phyloP scores from a whole-genome alignment of 92 coral and sea anemone genomes.

The Parazoanthus darwini region DNA sequence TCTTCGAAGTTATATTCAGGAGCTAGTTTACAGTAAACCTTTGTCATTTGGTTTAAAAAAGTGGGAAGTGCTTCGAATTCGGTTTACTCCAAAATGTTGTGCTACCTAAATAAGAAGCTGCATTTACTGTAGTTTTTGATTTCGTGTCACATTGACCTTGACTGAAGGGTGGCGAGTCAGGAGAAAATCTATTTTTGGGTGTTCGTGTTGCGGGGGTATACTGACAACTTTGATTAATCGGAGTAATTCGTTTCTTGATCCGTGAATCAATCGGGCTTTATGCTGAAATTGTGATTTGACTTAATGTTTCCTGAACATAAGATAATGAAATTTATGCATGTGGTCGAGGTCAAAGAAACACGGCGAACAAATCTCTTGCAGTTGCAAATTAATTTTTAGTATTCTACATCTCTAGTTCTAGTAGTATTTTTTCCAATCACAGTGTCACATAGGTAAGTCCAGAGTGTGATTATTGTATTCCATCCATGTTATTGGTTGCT shows the following conservation, averaged over 20 bases:
- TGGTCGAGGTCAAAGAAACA: not conserved
- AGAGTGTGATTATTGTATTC: not conserved
- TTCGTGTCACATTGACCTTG: conserved; percentile 36
- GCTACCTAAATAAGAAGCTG: not conserved
- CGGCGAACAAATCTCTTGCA: not conserved
- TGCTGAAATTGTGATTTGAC: not conserved
- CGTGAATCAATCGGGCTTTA: not conserved
- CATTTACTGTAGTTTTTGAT: not conserved
- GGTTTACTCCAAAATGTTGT: not conserved
- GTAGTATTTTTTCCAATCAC: not conserved
- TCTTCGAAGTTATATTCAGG: not conserved
- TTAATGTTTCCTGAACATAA: not conserved
- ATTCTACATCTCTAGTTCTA: not conserved
- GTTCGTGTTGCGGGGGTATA: not conserved
- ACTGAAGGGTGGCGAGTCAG: not conserved
- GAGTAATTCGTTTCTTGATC: not conserved
- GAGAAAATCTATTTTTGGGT: conserved; percentile 11
- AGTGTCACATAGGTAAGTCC: not conserved
- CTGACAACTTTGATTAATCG: not conserved
- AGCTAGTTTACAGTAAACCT: not conserved
- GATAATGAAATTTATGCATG: not conserved
- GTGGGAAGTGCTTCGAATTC: not conserved
- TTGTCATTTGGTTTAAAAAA: not conserved
- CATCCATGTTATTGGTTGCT: not conserved
- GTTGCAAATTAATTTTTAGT: too few relatives aligned